Evolutionary conservation across 2,888 invertebrate genomes (phyloP), one percentile per base, ranked within the genome.

Genomic region (Spisula solida): DNA sequence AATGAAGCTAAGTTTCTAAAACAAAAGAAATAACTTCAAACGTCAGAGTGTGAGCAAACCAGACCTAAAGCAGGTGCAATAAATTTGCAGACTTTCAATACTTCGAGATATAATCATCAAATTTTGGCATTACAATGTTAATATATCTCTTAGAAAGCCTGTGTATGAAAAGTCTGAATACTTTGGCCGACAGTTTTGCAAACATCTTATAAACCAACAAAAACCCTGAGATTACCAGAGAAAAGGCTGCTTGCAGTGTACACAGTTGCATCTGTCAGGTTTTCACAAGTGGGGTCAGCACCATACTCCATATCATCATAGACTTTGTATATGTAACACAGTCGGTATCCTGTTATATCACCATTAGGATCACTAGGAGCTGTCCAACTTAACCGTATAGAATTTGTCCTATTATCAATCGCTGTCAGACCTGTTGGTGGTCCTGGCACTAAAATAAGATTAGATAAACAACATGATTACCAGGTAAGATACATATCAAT

Each of bases 381-480:
- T 29, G 6, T 31, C 83, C 83, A 83, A 16, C 0, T 18, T 34
- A 75, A 18, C 10, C 51, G 41, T 1, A 83, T 31, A 51, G 75
- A 51, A 25, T 31, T 12, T n/a, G n/a, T 70, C 8, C 66, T 47
- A 51, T 6, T 20, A 18, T 0, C n/a, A 16, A 8, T 16, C 20
- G 75, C 0, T 0, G 14, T 75, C 10, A 75, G 5, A 29, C 25
- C 10, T 75, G 14, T 16, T 16, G 83, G 83, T 75, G 83, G 83
- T 18, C 51, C 83, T 18, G 83, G 83, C 47, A 75, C 83, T 83
- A 48, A 70, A 83, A 75, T 18, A 20, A 34, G 18, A 60, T 16
- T 4, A 48, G n/a, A 16, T 25, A 80, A 20, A n/a, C 25, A 48
- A 34, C 41, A 41, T 79, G 79, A 18, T 79, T 79, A n/a, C n/a